Evolutionary conservation across 2,797 vertebrate species (phyloP).

Genomic region (Toxotes lorentzi): DNA sequence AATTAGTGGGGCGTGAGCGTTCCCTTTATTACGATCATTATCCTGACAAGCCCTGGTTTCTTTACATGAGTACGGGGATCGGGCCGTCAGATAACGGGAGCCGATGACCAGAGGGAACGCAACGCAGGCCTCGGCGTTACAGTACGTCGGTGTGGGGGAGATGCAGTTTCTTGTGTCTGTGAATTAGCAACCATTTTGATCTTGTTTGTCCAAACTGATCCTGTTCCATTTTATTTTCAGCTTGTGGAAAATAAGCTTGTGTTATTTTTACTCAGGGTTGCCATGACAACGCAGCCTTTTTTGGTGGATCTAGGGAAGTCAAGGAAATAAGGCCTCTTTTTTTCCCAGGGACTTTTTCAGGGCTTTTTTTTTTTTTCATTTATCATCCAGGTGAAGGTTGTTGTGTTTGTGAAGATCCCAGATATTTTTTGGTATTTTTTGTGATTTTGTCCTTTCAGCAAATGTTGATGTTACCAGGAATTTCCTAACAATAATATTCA

Average conservation of each 20-base stretch:
- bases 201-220: constrained; percentile 85
- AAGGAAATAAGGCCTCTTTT: constrained; percentile 60
- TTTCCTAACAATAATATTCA: not conserved
- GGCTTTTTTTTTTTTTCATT: constrained; percentile 30
- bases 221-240: constrained; percentile 85
- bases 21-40: constrained; percentile 87
- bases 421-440: constrained; percentile 2
- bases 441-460: not conserved
- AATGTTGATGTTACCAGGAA: not conserved
- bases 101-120: constrained; percentile 59
- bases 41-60: constrained; percentile 83
- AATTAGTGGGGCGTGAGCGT: constrained; percentile 86
- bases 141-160: constrained; percentile 33
- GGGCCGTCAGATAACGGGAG: constrained; percentile 64
- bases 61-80: constrained; percentile 78
- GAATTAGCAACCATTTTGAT: constrained; percentile 86
- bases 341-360: constrained; percentile 35
- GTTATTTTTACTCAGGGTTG: constrained; percentile 89
- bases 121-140: constrained; percentile 6
- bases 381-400: constrained; percentile 39
- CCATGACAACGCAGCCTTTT: constrained; percentile 84
- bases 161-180: constrained; percentile 59
- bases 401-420: constrained; percentile 6
- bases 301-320: constrained; percentile 70
- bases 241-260: constrained; percentile 85